Conservation (phyloP, 2,888 invertebrate species). For the Entomobrya proxima region DNA sequence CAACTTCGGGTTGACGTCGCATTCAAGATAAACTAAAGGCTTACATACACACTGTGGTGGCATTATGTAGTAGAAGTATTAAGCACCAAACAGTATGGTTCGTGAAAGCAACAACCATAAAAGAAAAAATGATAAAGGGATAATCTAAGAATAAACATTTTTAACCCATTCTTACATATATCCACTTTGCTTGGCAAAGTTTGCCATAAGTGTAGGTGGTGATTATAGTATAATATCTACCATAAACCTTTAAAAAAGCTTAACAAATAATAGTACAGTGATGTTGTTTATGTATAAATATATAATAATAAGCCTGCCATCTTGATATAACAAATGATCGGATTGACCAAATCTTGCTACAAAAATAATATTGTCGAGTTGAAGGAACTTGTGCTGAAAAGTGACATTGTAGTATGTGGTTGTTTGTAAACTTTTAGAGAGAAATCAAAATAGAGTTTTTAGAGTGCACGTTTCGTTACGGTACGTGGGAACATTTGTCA, state of each 20-base stretch:
- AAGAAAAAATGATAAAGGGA: not conserved
- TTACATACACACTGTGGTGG: not conserved
- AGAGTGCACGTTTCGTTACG: not conserved
- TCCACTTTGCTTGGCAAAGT: not conserved
- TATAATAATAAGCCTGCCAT: not conserved
- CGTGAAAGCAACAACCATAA: constrained; percentile 1
- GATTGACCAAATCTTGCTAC: not conserved
- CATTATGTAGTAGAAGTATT: not conserved
- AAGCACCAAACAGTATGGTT: constrained; percentile 9
- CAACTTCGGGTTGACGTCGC: not conserved
- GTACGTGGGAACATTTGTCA: constrained; percentile 42
- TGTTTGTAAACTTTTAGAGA: constrained; percentile 6
- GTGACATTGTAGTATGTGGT: constrained; percentile 1
- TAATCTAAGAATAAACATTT: not conserved
- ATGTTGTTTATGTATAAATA: not conserved
- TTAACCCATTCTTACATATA: not conserved
- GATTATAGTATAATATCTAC: not conserved
- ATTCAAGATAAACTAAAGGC: not conserved
- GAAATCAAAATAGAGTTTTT: constrained; percentile 28
- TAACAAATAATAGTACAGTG: not conserved
- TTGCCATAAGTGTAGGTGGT: not conserved
- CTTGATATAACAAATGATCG: not conserved
- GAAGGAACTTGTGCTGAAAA: not conserved
- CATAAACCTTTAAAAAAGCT: not conserved
- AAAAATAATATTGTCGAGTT: not conserved